These are phyloP conservation scores for Eumaeus atala DNA, from an alignment of 1,140 invertebrate species.

Conservation along the genomic window DNA sequence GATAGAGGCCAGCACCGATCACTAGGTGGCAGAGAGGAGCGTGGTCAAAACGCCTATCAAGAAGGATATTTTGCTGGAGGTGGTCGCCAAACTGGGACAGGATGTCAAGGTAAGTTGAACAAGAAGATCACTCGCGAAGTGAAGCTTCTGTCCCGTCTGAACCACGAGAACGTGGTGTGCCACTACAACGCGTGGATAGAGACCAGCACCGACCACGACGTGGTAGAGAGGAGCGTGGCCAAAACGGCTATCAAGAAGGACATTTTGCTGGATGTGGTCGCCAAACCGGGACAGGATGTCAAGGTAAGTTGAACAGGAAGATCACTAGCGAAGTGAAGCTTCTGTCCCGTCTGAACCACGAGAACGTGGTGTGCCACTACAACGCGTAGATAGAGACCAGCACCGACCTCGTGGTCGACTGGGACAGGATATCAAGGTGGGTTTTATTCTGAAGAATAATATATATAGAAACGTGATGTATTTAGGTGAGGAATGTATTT, in stretches of 20 bases:
- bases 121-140: constrained; percentile 97
- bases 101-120: constrained; percentile 75
- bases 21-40: constrained; percentile 47
- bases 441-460: too few species aligned
- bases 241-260: constrained; percentile 27
- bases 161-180: constrained; percentile 98
- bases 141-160: constrained; percentile 93
- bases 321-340: constrained; percentile 97
- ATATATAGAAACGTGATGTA: too few species aligned
- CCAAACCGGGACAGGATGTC: constrained; percentile 76
- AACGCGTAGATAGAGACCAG: constrained; percentile 96
- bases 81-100: not conserved
- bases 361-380: constrained; percentile 98
- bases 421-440: not conserved
- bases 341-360: constrained; percentile 95
- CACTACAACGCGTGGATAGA: constrained; percentile 99
- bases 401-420: constrained; percentile 47
- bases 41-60: constrained; percentile 27
- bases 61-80: constrained; percentile 49
- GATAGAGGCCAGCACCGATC: constrained; percentile 85
- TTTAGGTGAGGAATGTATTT: too few species aligned
- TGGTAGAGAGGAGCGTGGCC: constrained; percentile 33
- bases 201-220: constrained; percentile 72
- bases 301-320: constrained; percentile 76
- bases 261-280: constrained; percentile 69